Evolutionary conservation across 2,888 invertebrate species (phyloP).

Genomic region (Eupithecia exiguata): DNA sequence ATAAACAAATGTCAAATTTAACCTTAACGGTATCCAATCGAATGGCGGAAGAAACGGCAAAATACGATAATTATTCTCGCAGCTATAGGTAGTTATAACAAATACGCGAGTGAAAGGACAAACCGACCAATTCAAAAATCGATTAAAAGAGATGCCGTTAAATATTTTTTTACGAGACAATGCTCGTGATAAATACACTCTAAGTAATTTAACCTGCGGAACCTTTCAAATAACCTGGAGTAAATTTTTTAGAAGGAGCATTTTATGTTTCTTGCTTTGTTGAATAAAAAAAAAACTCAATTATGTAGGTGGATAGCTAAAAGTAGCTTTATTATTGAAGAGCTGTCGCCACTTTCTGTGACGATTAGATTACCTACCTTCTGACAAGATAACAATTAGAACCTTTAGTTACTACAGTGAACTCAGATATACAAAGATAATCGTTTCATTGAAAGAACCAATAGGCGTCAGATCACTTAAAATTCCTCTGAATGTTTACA

Average conservation of each 20-base stretch:
- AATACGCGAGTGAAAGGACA: slow-evolving; percentile 22
- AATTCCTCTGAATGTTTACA: slow-evolving; percentile 6
- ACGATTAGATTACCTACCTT: background rate
- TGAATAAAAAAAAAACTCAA: too few relatives aligned
- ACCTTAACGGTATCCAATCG: slow-evolving; percentile 41
- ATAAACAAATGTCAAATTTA: slow-evolving; percentile 20
- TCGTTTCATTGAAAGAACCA: slow-evolving; percentile 3
- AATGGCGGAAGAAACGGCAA: slow-evolving; percentile 44
- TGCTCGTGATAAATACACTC: too few relatives aligned
- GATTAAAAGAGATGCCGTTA: background rate
- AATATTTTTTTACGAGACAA: too few relatives aligned
- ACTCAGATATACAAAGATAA: background rate
- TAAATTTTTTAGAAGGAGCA: background rate
- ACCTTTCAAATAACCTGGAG: too few relatives aligned
- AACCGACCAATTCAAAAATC: background rate
- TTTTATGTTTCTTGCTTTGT: too few relatives aligned
- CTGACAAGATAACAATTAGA: background rate
- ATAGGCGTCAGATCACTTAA: slow-evolving; percentile 8
- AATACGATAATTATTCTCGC: slow-evolving; percentile 25
- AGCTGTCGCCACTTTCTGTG: background rate
- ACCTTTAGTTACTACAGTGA: background rate
- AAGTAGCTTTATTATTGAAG: too few relatives aligned
- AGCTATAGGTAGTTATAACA: background rate
- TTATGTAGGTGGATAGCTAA: too few relatives aligned
- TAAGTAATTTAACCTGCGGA: background rate